Evolutionary conservation across 1,140 invertebrate species (phyloP), one percentile per base, ranked within the genome.

Genomic region (Drosophila bipectinata): DNA sequence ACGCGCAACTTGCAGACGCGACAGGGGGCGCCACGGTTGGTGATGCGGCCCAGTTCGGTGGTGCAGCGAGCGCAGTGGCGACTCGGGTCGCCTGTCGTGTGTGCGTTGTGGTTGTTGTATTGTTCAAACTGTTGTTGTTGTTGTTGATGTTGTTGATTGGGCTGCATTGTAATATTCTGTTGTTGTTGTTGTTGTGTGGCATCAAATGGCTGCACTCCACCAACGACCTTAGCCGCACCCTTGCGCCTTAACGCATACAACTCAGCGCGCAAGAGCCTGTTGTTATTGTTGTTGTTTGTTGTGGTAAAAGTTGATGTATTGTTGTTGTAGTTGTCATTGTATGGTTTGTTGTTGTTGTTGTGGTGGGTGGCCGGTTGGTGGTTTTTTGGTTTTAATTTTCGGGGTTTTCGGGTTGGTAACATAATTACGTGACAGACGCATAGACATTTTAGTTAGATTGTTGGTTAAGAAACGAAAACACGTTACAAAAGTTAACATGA

Each of bases 21-120:
- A 90, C 96, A 96, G 47, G 93, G 91, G 9, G 95, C 95, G 4
- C 96, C 96, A 34, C 95, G 93, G 92, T 96, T 96, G 75, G 96
- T 94, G 77, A 96, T 95, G 68, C 95, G 93, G 44, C 96, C 96
- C 72, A 96, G 92, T 80, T 95, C 94, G 34, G 93, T 93, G 53
- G 94, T 92, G 91, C 96, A 96, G 90, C 95, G 93, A 10, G 94
- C 94, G 90, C 96, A 96, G 76, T 93, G 93, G 62, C 94, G 93
- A 85, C 93, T 93, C 63, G 93, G 93, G 81, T 92, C 92, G 89
- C 56, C 44, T 24, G 44, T 64, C 34, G 63, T 82, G 69, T 78
- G 73, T 85, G 80, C 69, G 68, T 85, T 85, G 52, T 78, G 79
- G 72, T 88, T 71, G 54, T 88, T 88, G 69, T 90, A 71, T 68